Base-by-base conservation (phyloP, 2,113 vertebrate genomes). In the Dinomys branickii region DNA sequence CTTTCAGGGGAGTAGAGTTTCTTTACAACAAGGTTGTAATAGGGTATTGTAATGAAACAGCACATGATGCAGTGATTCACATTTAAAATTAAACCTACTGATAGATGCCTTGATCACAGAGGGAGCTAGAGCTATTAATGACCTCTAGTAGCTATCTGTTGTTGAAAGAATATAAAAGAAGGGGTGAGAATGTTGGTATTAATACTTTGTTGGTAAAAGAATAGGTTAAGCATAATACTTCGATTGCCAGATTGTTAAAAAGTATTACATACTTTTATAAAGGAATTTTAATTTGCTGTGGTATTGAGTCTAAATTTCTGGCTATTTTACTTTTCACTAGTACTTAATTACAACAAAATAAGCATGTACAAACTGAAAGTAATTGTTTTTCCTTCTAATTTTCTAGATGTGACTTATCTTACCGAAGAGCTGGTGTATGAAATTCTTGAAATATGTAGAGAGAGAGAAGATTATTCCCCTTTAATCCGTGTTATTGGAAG, bases 401-500 rank as follows among this genome's bases (percentile, higher is more conserved):
- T 96, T 98, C 38, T 98, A 99, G 99, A 99, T 98, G 98, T 99
- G 97, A 99, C 99, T 97, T 99, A 99, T 98, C 98, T 99, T 96
- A 99, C 99, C 16, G 99, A 99, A 97, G 99, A 99, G 59, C 99
- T 98, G 35, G 98, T 99, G 35, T 99, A 99, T 97, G 99, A 99
- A 97, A 99, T 99, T 97, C 98, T 99, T 98, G 99, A 99, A 85
- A 96, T 99, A 86, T 99, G 99, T 85, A 98, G 99, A 97, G 99
- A 99, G 97, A 98, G 98, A 69, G 99, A 99, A 54, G 99, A 99
- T 98, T 99, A 99, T 98, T 99, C 99, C 11, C 98, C 99, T 82
- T 98, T 99, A 85, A 99, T 99, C 87, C 99, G 99, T 3, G 98
- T 99, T 88, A 99, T 99, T 11, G 99, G 99, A 89, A 98, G 99